Conservation (phyloP, 1,140 invertebrate genomes). For the Macrosteles quadrilineatus region DNA sequence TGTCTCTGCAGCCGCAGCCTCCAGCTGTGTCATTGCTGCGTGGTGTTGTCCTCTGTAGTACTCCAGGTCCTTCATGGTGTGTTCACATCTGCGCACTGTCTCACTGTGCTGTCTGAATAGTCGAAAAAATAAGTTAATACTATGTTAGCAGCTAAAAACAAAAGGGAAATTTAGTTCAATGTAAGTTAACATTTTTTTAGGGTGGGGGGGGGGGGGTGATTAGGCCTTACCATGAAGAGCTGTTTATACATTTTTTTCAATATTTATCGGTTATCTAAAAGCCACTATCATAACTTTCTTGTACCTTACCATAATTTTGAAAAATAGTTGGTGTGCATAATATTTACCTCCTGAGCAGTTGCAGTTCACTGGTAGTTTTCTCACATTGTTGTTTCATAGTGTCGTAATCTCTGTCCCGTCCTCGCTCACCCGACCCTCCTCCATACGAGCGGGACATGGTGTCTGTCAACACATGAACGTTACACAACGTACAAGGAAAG, state of each 20-base stretch:
- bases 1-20: slow-evolving; percentile 73
- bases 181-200: not conserved
- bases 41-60: slow-evolving; percentile 84
- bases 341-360: slow-evolving; percentile 65
- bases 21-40: slow-evolving; percentile 75
- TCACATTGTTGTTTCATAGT: slow-evolving; percentile 84
- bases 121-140: not conserved
- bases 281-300: not conserved
- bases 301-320: not conserved
- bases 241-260: not conserved
- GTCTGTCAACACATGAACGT: slow-evolving; percentile 40
- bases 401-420: slow-evolving; percentile 67
- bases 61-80: slow-evolving; percentile 72
- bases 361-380: slow-evolving; percentile 78
- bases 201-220: not conserved
- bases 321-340: not conserved
- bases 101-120: slow-evolving; percentile 67
- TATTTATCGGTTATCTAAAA: not conserved
- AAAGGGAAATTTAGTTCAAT: not conserved
- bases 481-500: not conserved
- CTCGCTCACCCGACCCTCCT: slow-evolving; percentile 39
- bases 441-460: slow-evolving; percentile 49
- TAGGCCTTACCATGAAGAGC: too few species aligned
- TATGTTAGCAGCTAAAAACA: not conserved
- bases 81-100: slow-evolving; percentile 68